Evolutionary conservation across 2,888 invertebrate genomes (phyloP).

Genomic region (Eristalis tenax): DNA sequence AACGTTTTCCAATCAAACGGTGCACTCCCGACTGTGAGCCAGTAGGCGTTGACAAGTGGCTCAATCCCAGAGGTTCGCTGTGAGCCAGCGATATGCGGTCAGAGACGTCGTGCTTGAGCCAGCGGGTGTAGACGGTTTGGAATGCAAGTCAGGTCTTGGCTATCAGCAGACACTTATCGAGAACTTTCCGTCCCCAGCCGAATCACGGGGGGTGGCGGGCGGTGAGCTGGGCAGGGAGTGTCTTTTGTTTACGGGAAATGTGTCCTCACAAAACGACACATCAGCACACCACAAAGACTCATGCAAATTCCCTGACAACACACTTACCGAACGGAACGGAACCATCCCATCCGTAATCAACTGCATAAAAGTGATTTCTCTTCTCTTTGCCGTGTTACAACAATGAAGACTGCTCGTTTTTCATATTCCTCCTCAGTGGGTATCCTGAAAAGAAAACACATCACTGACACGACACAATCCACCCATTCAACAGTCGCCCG

Average conservation of each 20-base stretch:
- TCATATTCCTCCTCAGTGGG: background rate
- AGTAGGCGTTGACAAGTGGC: background rate
- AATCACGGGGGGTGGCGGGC: no score
- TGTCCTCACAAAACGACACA: no score
- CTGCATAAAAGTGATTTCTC: slow-evolving; percentile 43
- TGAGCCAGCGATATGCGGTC: no score
- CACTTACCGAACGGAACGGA: background rate
- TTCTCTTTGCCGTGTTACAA: slow-evolving; percentile 10
- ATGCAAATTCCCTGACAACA: background rate
- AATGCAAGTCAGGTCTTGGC: background rate
- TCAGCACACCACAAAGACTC: background rate
- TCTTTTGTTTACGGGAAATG: no score
- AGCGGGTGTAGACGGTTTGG: background rate
- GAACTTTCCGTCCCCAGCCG: background rate
- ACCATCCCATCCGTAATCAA: slow-evolving; percentile 32
- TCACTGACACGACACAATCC: background rate
- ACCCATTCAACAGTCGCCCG: background rate
- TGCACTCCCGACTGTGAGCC: background rate
- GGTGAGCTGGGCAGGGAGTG: no score
- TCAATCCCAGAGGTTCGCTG: background rate
- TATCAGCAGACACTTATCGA: background rate
- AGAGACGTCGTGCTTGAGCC: background rate
- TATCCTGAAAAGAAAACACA: slow-evolving; percentile 1
- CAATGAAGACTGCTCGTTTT: slow-evolving; percentile 19
- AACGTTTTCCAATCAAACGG: background rate